Conservation (phyloP, 2,888 invertebrate genomes). For the Escarpia spicata region DNA sequence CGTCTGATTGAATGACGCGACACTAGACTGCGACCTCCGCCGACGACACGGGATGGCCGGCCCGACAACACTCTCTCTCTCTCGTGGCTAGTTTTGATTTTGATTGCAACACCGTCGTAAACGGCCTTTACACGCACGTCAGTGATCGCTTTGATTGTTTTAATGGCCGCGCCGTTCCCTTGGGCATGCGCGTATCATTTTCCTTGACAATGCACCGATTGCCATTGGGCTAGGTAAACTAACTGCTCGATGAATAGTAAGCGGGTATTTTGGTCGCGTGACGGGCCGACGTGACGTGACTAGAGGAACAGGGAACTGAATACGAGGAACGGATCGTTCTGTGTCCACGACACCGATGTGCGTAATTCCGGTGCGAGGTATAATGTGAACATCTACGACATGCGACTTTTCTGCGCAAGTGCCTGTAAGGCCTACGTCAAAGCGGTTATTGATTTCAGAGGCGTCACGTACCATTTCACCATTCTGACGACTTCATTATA, state of each 20-base stretch:
- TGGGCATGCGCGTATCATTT: background rate
- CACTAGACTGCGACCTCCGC: background rate
- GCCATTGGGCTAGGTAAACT: conserved; percentile 10
- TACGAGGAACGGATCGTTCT: background rate
- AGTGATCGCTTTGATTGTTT: background rate
- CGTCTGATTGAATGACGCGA: background rate
- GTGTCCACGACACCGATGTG: background rate
- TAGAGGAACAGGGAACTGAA: background rate
- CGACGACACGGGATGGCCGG: background rate
- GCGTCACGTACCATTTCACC: too few relatives aligned
- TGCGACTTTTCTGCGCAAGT: background rate
- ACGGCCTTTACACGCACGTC: background rate
- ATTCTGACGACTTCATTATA: too few relatives aligned
- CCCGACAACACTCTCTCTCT: background rate
- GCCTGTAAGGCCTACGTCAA: background rate
- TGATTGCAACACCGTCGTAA: background rate
- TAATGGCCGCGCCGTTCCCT: background rate
- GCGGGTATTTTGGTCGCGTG: background rate
- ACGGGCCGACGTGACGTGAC: background rate
- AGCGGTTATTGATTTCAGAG: too few relatives aligned
- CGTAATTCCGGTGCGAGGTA: background rate
- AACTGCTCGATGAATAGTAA: background rate
- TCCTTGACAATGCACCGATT: background rate
- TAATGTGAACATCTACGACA: background rate
- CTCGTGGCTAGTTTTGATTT: background rate